Percentiles rank a stretch among this genome's conserved stretches.
phyloP scores from a whole-genome alignment of 2,113 vertebrate genomes.

The Willisornis vidua region DNA sequence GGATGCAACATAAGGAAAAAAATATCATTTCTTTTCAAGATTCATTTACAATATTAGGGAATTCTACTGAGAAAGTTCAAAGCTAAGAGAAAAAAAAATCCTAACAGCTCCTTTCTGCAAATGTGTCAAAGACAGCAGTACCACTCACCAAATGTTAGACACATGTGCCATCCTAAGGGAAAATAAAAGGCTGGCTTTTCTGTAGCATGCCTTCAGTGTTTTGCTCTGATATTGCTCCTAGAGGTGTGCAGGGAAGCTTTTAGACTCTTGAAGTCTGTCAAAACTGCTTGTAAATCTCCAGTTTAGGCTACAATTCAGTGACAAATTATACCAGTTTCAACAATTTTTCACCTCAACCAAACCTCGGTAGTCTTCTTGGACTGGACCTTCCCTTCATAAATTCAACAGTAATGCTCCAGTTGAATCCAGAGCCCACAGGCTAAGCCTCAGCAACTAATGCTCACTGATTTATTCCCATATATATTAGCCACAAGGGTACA shows the following conservation, averaged over 20 bases:
- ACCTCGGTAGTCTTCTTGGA: not conserved
- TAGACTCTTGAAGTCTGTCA: not conserved
- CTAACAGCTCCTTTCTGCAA: not conserved
- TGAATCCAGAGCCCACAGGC: not conserved
- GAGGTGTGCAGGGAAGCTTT: not conserved
- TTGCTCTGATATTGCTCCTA: not conserved
- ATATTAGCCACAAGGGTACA: conserved; percentile 1
- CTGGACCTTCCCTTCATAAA: not conserved
- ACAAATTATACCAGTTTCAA: not conserved
- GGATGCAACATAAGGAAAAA: accelerated
- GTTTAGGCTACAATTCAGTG: not conserved
- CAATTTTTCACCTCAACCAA: not conserved
- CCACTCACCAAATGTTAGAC: not conserved
- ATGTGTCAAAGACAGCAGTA: not conserved
- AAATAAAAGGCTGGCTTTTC: not conserved
- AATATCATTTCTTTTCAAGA: not conserved
- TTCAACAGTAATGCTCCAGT: not conserved
- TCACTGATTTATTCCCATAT: not conserved
- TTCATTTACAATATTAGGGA: not conserved
- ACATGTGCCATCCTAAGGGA: not conserved
- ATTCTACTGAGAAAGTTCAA: not conserved
- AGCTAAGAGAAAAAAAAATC: not conserved
- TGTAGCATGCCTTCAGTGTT: not conserved
- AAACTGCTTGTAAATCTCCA: not conserved
- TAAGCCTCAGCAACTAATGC: conserved; percentile 13